These are phyloP conservation scores for Parapristionchus giblindavisi DNA, from an alignment of 2,888 invertebrate species.

Conservation along the genomic window DNA sequence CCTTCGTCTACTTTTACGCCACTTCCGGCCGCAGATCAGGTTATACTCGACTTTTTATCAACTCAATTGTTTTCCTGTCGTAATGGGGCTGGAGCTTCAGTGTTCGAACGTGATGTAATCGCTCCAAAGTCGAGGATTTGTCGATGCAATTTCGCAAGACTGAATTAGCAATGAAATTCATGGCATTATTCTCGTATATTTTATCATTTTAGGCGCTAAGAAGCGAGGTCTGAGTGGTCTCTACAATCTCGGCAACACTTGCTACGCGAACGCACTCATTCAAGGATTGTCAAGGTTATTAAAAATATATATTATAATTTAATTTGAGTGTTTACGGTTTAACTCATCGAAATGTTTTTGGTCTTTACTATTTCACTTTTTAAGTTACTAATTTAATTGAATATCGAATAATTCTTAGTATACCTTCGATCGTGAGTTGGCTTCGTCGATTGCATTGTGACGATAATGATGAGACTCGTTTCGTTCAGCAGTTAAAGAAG, in stretches of 20 bases:
- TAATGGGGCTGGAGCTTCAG: background rate
- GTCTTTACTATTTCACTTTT: background rate
- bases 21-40: constrained; percentile 35
- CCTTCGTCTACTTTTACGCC: constrained; percentile 46
- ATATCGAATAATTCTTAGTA: constrained; percentile 37
- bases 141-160: background rate
- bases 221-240: constrained; percentile 49
- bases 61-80: background rate
- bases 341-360: background rate
- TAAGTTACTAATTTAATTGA: background rate
- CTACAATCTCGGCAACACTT: constrained; percentile 58
- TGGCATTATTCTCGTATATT: background rate
- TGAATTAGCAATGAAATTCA: background rate
- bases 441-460: constrained; percentile 39
- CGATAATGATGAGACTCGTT: constrained; percentile 20
- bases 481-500: constrained; percentile 25
- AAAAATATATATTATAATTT: background rate
- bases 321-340: background rate
- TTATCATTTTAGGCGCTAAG: background rate
- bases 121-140: background rate
- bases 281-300: constrained; percentile 55
- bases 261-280: constrained; percentile 57
- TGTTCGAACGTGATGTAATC: background rate
- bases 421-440: constrained; percentile 53
- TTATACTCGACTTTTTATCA: constrained; percentile 28